Evolutionary conservation across 2,888 invertebrate genomes (phyloP), one percentile per base, ranked within the genome.

Genomic region (Mythimna lalbum): DNA sequence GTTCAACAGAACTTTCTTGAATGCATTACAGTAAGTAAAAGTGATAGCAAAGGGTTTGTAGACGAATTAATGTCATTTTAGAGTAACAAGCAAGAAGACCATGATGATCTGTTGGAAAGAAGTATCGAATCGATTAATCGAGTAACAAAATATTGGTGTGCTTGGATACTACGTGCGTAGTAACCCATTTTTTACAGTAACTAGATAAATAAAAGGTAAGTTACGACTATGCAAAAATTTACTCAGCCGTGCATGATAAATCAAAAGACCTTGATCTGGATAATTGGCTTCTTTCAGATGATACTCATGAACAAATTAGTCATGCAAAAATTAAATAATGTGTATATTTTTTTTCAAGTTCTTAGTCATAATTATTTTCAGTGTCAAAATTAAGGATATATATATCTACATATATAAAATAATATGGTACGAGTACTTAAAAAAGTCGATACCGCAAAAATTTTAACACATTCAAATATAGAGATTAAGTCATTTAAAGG

Each of bases 261-360:
- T 69, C 49, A 62, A 78, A 78, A 4, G 67, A 64, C 56, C 73
- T 68, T 77, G 73, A 63, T 63, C 73, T 68, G 60, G 4, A 65
- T 62, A 33, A 60, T 39, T 62, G 19, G 47, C 23, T 50, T 61
- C 27, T 65, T 56, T 27, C 55, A 69, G 63, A 60, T 69, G n/a
- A 63, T 47, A 53, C 19, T 47, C 31, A 59, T 19, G 69, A 63
- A 36, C 6, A 47, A 27, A 61, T 55, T 50, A 50, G 43, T 56
- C 21, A 33, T 21, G 21, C 21, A 75, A 56, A 74, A 73, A 61
- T n/a, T 47, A 7, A 7, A 12, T 14, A 19, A 31, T 21, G 6
- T 17, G n/a, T n/a, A n/a, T n/a, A n/a, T n/a, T n/a, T n/a, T 17
- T 43, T 43, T 43, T 5, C 19, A 43, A 43, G 43, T 60, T 49